These are phyloP conservation scores for Ceratitis capitata DNA, from an alignment of 1,140 invertebrate species.

Conservation along the genomic window DNA sequence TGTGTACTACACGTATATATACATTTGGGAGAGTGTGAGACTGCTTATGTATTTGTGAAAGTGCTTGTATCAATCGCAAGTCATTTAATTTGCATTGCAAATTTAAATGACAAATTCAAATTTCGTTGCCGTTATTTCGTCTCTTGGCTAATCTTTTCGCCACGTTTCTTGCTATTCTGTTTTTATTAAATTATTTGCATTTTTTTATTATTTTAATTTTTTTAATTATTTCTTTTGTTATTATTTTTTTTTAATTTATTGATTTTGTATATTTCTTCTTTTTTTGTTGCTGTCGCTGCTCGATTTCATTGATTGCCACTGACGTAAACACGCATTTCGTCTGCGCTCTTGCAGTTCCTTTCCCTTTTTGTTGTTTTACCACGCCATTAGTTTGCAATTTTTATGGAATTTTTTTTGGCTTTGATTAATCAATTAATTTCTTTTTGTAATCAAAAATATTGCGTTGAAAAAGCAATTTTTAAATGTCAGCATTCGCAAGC, in stretches of 20 bases:
- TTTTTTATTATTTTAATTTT: no score
- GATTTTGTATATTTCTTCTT: not conserved
- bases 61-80: not conserved
- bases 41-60: not conserved
- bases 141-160: not conserved
- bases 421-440: not conserved
- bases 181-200: not conserved
- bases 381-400: not conserved
- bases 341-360: not conserved
- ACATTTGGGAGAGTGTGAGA: not conserved
- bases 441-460: not conserved
- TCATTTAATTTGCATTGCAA: conserved; percentile 19
- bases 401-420: not conserved
- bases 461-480: not conserved
- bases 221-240: not conserved
- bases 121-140: not conserved
- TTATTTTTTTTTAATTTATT: not conserved
- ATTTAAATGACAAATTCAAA: not conserved
- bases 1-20: not conserved
- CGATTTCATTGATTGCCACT: not conserved
- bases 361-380: not conserved
- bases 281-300: not conserved
- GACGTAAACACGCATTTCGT: not conserved
- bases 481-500: not conserved
- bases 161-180: not conserved